Evolutionary conservation across 2,113 vertebrate genomes (phyloP).

Genomic region (Mugil cephalus): DNA sequence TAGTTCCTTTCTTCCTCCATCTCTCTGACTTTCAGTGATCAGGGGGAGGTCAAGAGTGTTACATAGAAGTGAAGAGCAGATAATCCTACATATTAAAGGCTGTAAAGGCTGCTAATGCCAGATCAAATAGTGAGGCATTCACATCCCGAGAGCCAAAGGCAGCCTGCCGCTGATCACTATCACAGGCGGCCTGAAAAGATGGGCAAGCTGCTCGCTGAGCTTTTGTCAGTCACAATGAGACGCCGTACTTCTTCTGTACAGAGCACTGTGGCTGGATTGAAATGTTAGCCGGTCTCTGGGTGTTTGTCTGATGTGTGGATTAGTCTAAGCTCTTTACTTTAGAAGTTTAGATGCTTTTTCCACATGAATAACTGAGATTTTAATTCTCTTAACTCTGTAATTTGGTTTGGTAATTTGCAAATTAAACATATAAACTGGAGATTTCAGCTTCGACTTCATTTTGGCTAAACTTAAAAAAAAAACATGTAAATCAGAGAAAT

Average conservation of each 20-base stretch:
- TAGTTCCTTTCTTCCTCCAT: slow-evolving; percentile 31
- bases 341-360: no score
- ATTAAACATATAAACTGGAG: no score
- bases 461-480: no score
- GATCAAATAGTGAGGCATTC: slow-evolving; percentile 75
- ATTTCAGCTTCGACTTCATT: no score
- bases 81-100: slow-evolving; percentile 80
- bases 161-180: slow-evolving; percentile 52
- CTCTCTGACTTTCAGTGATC: slow-evolving; percentile 39
- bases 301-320: no score
- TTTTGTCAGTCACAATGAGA: slow-evolving; percentile 49
- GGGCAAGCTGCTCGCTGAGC: slow-evolving; percentile 14
- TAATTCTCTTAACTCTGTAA: no score
- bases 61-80: slow-evolving; percentile 67
- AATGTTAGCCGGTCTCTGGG: background rate
- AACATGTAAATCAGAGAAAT: no score
- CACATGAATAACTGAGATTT: no score
- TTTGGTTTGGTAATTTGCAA: no score
- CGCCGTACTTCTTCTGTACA: background rate
- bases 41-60: slow-evolving; percentile 71
- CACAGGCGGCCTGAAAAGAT: slow-evolving; percentile 22
- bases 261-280: slow-evolving; percentile 22
- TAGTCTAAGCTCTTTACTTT: no score
- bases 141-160: slow-evolving; percentile 44
- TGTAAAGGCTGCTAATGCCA: slow-evolving; percentile 71